Evolutionary conservation across 2,113 vertebrate genomes (phyloP), one percentile per base, ranked within the genome.

Genomic region (Sterna hirundo): DNA sequence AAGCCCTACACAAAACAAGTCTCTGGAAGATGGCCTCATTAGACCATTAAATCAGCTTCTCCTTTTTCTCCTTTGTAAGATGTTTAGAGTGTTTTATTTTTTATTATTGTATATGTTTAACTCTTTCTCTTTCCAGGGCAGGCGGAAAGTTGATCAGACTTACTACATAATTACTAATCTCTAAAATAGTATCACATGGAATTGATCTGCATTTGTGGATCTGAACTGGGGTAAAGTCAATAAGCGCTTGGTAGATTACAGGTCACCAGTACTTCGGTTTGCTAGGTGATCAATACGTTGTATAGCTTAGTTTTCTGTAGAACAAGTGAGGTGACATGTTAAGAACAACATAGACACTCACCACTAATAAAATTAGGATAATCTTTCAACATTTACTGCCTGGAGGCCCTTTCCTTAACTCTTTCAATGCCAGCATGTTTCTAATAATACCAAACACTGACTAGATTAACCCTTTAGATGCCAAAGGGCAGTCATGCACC

Each of bases 1-100:
- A 95, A 98, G 98, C 98, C 99, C 98, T 98, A 98, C 98, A 99
- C 98, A 99, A 99, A 99, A 99, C 98, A 99, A 99, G 99, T 98
- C 98, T 98, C 98, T 99, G 98, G 98, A 99, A 99, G 99, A 99
- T 98, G 98, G 99, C 98, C 99, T 99, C 99, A 99, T 99, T 99
- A 99, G 98, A 98, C 98, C 98, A 98, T 98, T 99, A 98, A 98
- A 99, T 98, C 98, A 97, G 98, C 98, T 98, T 97, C 98, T 98
- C 97, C 96, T 97, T 97, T 95, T 96, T 86, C 93, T 86, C 87
- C 52, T 97, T 94, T 93, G 80, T 94, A 94, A 94, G 85, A 96
- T 95, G 88, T 97, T 97, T 93, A 93, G 90, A 92, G 83, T 66
- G 85, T 82, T 97, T 96, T 94, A 79, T 94, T 96, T 96, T 97